Conservation (phyloP, 2,113 vertebrate genomes). For the Hippolais icterina region DNA sequence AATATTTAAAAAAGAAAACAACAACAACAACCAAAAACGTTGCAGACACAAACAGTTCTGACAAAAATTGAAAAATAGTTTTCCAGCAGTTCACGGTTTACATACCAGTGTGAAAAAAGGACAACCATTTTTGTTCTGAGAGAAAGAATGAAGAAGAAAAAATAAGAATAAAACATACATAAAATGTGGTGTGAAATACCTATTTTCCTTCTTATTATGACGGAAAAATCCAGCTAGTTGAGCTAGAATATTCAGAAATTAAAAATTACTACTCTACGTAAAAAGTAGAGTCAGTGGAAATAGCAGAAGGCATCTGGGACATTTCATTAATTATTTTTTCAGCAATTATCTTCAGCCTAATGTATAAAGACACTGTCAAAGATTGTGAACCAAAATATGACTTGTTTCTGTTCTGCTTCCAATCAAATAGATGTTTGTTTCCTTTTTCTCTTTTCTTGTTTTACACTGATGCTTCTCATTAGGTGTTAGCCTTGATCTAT, state of each 20-base stretch:
- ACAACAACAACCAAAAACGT: too few relatives aligned
- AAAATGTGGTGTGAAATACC: neutral
- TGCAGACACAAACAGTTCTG: neutral
- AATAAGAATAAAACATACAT: neutral
- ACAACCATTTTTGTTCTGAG: neutral
- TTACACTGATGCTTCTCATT: slow-evolving; percentile 18
- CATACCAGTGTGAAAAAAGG: neutral
- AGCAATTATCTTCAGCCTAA: neutral
- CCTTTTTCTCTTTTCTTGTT: neutral
- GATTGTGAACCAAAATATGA: neutral
- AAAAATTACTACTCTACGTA: neutral
- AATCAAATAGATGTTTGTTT: neutral
- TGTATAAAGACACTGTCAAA: neutral
- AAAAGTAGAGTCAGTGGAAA: neutral
- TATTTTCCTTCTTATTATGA: neutral
- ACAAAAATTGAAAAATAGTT: neutral
- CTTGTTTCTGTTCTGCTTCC: neutral
- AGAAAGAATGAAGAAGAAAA: neutral
- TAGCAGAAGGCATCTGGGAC: neutral
- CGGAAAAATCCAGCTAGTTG: neutral
- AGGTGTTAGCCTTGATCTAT: neutral
- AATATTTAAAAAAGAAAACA: neutral
- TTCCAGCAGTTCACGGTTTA: neutral
- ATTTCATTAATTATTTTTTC: neutral
- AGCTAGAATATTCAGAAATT: neutral